Evolutionary conservation across 2,888 invertebrate genomes (phyloP).

Genomic region (Rapana venosa): DNA sequence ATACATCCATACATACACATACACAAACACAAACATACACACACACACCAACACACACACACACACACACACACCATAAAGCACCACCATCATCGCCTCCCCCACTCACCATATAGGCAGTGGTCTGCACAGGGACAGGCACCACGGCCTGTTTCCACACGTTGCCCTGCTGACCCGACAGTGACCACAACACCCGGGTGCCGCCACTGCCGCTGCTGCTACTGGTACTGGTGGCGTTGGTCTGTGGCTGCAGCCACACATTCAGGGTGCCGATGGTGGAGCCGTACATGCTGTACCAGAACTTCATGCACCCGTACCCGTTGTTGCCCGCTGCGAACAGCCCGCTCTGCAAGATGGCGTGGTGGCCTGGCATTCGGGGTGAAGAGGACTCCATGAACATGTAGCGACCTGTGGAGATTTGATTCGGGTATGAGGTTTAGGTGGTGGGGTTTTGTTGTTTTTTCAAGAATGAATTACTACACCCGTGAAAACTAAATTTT

Average conservation of each 20-base stretch:
- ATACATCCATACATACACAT: too few relatives aligned
- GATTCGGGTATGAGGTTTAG: not conserved
- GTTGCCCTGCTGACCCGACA: constrained; percentile 62
- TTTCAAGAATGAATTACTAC: too few relatives aligned
- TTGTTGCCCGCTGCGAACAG: constrained; percentile 50
- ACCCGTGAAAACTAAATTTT: too few relatives aligned
- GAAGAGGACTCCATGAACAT: constrained; percentile 78
- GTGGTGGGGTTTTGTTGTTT: too few relatives aligned
- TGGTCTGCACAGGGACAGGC: constrained; percentile 52
- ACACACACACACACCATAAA: too few relatives aligned
- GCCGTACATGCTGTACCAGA: constrained; percentile 74
- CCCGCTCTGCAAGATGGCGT: constrained; percentile 67
- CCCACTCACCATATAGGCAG: constrained; percentile 57
- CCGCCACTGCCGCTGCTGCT: constrained; percentile 46
- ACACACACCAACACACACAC: too few relatives aligned
- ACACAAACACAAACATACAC: too few relatives aligned
- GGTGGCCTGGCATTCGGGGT: constrained; percentile 82
- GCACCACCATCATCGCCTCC: too few relatives aligned
- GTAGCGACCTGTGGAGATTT: constrained; percentile 78
- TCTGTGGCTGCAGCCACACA: constrained; percentile 56
- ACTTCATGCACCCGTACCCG: constrained; percentile 60
- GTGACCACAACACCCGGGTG: constrained; percentile 56
- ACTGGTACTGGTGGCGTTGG: constrained; percentile 47
- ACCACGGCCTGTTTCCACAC: constrained; percentile 59
- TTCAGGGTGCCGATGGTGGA: constrained; percentile 60